Evolutionary conservation across 2,888 invertebrate genomes (phyloP).

Genomic region (Chydorus sphaericus): DNA sequence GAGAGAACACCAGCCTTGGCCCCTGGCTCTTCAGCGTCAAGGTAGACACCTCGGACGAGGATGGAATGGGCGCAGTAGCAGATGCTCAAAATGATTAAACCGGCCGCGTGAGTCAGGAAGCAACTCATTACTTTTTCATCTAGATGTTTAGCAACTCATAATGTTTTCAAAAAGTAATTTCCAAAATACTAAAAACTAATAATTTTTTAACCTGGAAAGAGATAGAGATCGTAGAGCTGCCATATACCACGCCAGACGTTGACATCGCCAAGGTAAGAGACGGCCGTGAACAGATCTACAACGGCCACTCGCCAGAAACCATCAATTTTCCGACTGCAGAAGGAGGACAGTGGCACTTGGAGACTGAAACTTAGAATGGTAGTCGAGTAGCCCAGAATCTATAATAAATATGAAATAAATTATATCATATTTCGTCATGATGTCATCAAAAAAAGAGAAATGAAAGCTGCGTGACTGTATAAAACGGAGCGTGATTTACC

Average conservation of each 20-base stretch:
- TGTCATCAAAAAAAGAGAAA: too few relatives aligned
- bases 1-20: conserved; percentile 72
- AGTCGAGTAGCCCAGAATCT: conserved; percentile 12
- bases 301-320: conserved; percentile 12
- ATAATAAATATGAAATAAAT: too few relatives aligned
- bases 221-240: conserved; percentile 21
- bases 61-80: conserved; percentile 76
- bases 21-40: conserved; percentile 69
- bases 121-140: conserved; percentile 58
- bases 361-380: conserved; percentile 21
- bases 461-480: too few relatives aligned
- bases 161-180: too few relatives aligned
- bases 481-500: too few relatives aligned
- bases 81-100: conserved; percentile 55
- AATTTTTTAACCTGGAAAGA: conserved; percentile 22
- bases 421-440: too few relatives aligned
- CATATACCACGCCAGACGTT: conserved; percentile 26
- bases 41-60: conserved; percentile 71
- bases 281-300: conserved; percentile 6
- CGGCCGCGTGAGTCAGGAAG: conserved; percentile 62
- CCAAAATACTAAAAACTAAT: too few relatives aligned
- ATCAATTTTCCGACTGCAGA: neutral
- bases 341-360: conserved; percentile 1
- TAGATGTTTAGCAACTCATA: too few relatives aligned
- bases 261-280: conserved; percentile 24